These are phyloP conservation scores for Neoscelio sp. DNA, from an alignment of 2,888 invertebrate genomes.

Conservation along the genomic window DNA sequence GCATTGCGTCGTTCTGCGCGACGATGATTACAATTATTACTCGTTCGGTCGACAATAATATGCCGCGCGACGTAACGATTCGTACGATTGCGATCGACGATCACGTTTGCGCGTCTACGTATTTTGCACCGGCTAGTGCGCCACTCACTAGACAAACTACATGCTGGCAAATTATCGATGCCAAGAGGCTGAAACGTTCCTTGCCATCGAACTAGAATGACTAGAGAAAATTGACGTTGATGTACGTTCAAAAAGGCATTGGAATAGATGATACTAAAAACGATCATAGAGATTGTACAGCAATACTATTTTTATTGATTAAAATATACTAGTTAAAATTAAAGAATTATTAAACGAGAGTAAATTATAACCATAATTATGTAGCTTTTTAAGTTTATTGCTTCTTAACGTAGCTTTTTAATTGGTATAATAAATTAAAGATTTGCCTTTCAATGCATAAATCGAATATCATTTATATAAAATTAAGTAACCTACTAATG, in stretches of 20 bases:
- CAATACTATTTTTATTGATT: no score
- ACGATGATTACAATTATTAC: slow-evolving; percentile 80
- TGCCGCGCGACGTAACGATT: slow-evolving; percentile 76
- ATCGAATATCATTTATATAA: no score
- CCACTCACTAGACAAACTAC: slow-evolving; percentile 32
- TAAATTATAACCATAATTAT: no score
- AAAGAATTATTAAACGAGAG: no score
- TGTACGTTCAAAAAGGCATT: slow-evolving; percentile 2
- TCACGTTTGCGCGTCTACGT: slow-evolving; percentile 74
- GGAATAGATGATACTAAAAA: background rate
- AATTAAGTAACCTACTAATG: no score
- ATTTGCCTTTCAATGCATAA: no score
- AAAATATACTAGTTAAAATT: no score
- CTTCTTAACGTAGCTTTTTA: no score
- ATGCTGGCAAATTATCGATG: slow-evolving; percentile 39
- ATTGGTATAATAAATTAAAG: no score
- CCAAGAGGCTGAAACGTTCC: slow-evolving; percentile 5
- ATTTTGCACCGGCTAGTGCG: slow-evolving; percentile 63
- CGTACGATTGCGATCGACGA: slow-evolving; percentile 74
- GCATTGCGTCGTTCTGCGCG: slow-evolving; percentile 74
- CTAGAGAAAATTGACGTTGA: slow-evolving; percentile 2
- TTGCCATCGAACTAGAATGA: slow-evolving; percentile 10
- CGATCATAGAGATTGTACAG: no score
- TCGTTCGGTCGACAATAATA: slow-evolving; percentile 80
- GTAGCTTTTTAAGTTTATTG: no score